Conservation (phyloP, 2,888 invertebrate genomes). For the Leucania comma region DNA sequence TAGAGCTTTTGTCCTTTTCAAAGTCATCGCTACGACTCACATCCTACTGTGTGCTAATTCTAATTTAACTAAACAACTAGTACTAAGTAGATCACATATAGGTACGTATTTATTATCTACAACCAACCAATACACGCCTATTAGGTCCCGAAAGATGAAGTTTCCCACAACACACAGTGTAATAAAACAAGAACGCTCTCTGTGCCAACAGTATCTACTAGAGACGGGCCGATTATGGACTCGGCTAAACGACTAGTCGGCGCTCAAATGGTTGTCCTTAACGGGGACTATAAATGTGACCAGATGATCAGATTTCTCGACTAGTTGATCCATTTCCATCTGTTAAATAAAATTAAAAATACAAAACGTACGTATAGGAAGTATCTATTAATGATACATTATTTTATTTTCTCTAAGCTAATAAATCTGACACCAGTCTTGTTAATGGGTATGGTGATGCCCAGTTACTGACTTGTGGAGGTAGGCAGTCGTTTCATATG, state of each 20-base stretch:
- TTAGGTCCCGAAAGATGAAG: constrained; percentile 9
- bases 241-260: not conserved
- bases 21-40: not conserved
- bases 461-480: too few relatives aligned
- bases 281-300: not conserved
- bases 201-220: constrained; percentile 40
- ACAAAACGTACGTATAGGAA: too few relatives aligned
- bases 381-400: too few relatives aligned
- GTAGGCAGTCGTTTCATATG: too few relatives aligned
- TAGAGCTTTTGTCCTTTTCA: not conserved
- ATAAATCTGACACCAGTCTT: too few relatives aligned
- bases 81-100: not conserved
- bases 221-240: not conserved
- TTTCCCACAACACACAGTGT: constrained; percentile 11
- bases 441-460: too few relatives aligned
- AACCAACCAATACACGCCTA: not conserved
- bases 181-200: constrained; percentile 37
- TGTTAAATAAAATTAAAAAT: too few relatives aligned
- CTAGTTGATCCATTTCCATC: not conserved
- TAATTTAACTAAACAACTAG: not conserved
- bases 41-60: not conserved
- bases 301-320: not conserved
- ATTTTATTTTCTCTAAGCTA: too few relatives aligned
- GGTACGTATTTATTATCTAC: not conserved
- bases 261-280: not conserved